Conservation (phyloP, 2,797 vertebrate genomes). For the Lepilemur ruficaudatus region DNA sequence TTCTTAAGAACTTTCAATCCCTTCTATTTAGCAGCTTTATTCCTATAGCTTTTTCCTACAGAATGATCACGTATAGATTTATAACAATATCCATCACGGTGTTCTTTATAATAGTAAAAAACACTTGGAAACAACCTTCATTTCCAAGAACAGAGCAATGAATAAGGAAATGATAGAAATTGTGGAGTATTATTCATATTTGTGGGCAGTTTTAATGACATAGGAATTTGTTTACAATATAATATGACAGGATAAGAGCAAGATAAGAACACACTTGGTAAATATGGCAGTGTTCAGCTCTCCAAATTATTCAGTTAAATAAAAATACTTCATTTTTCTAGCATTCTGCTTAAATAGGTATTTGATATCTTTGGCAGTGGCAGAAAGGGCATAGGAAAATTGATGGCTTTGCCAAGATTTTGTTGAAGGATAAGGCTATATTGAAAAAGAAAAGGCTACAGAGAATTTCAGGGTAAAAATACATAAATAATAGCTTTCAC, state of each 20-base stretch:
- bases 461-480: conserved; percentile 20
- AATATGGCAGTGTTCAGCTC: neutral
- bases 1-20: neutral
- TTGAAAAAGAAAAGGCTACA: neutral
- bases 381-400: conserved; percentile 16
- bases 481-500: conserved; percentile 32
- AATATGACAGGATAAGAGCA: neutral
- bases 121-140: neutral
- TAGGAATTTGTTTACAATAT: neutral
- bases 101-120: neutral
- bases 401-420: neutral
- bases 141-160: neutral
- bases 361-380: neutral
- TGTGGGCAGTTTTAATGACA: neutral
- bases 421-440: neutral
- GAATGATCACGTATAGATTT: neutral
- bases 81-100: neutral
- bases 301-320: conserved; percentile 18
- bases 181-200: neutral
- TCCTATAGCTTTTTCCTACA: neutral
- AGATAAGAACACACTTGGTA: neutral
- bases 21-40: neutral
- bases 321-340: neutral
- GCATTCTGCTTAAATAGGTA: neutral
- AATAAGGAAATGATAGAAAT: neutral